These are phyloP conservation scores for Lepidurus apus DNA, from an alignment of 1,140 invertebrate species.

Conservation along the genomic window DNA sequence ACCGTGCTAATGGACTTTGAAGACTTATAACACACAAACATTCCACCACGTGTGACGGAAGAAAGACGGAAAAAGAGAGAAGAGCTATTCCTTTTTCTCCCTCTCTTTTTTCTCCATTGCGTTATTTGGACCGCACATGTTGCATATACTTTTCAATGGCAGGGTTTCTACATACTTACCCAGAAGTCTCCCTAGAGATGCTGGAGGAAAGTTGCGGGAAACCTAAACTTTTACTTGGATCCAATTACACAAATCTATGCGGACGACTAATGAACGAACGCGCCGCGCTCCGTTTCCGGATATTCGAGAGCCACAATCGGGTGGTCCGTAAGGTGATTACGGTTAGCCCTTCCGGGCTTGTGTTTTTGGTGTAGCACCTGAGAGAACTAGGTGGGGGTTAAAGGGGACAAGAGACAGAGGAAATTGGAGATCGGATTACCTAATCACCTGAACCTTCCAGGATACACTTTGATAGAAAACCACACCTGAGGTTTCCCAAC, in stretches of 20 bases:
- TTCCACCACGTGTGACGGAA: conserved; percentile 1
- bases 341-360: not conserved
- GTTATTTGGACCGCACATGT: too few relatives aligned
- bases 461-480: not conserved
- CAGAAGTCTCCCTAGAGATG: not conserved
- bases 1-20: not conserved
- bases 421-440: conserved; percentile 2
- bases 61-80: not conserved
- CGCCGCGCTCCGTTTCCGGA: not conserved
- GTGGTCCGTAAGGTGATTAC: not conserved
- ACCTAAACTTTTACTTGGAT: not conserved
- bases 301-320: not conserved
- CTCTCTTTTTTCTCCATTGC: too few relatives aligned
- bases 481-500: not conserved
- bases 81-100: not conserved
- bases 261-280: not conserved
- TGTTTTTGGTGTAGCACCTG: not conserved
- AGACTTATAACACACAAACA: not conserved
- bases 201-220: not conserved
- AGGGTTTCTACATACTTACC: too few relatives aligned
- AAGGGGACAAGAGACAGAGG: not conserved
- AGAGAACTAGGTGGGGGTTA: not conserved
- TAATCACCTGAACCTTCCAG: not conserved
- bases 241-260: not conserved
- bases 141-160: too few relatives aligned